Base-by-base conservation (phyloP, 2,113 vertebrate species). In the Sigmodon hispidus region DNA sequence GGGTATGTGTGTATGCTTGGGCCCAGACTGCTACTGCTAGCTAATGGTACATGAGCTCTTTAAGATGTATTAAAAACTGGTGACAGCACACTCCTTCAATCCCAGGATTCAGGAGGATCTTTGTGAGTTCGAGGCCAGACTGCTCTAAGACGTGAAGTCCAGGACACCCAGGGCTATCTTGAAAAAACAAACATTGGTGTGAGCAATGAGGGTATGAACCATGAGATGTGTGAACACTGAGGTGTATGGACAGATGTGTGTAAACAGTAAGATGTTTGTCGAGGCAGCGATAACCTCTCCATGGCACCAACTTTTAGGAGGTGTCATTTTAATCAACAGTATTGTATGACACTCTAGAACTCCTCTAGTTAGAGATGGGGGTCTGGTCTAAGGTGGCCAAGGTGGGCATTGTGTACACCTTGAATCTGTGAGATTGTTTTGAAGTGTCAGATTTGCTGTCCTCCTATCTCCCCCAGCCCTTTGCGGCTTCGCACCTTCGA, bases 401-500 rank as follows among this genome's bases (percentile, higher is more conserved):
- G 63, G 21, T n/a, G 45, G 36, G 15, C 31, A 19, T 21, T 57
- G 63, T 9, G 2, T 1, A 40, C 1, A 13, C 1, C 72, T 17
- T 45, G 34, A 50, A n/a, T 34, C 3, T 2, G n/a, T 7, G 7
- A 19, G 24, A 17, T 10, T 17, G 43, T n/a, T 45, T 22, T 13
- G 63, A 93, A 90, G n/a, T 1, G 73, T 22, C 34, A n/a, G 77
- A 55, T n/a, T 80, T 80, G 50, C 50, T 80, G n/a, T n/a, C n/a
- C n/a, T 55, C 21, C 34, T 26, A 22, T 1, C 34, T 1, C 16
- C 34, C 36, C 17, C 17, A 4, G 65, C 70, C 36, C 34, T 36
- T n/a, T 21, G 52, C 11, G 6, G 11, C 40, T 5, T 52, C 95
- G 96, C 97, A 98, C 98, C 98, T 98, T 97, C 61, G 96, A 98